Conservation (phyloP, 1,140 invertebrate species). For the Drosophila teissieri region DNA sequence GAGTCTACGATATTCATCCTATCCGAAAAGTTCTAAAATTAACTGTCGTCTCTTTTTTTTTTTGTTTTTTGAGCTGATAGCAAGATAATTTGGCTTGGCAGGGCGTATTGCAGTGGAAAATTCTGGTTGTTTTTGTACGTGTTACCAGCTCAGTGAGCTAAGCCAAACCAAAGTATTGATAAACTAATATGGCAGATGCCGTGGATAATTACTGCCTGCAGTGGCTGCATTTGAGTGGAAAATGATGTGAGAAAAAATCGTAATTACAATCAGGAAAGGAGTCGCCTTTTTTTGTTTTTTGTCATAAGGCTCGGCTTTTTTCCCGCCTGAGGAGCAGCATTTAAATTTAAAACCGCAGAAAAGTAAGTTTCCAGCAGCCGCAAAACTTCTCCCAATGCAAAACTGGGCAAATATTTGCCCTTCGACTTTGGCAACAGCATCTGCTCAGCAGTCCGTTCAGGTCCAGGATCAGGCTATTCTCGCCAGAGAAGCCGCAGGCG, state of each 20-base stretch:
- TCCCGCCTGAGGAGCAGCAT: slow-evolving; percentile 27
- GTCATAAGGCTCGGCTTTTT: background rate
- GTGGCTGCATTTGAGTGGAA: slow-evolving; percentile 35
- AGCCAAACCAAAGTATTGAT: slow-evolving; percentile 62
- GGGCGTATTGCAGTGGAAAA: slow-evolving; percentile 64
- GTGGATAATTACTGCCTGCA: slow-evolving; percentile 32
- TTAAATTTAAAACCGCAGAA: slow-evolving; percentile 64
- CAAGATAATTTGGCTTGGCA: slow-evolving; percentile 23
- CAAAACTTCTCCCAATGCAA: slow-evolving; percentile 63
- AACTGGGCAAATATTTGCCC: slow-evolving; percentile 76
- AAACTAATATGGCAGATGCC: slow-evolving; percentile 35
- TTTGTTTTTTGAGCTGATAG: slow-evolving; percentile 12
- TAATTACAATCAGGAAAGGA: slow-evolving; percentile 11
- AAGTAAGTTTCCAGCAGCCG: slow-evolving; percentile 62
- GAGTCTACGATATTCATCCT: slow-evolving; percentile 53
- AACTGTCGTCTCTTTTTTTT: slow-evolving; percentile 53
- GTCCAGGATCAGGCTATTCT: slow-evolving; percentile 37
- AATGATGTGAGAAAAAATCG: slow-evolving; percentile 37
- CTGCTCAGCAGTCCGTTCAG: slow-evolving; percentile 37
- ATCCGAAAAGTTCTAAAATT: slow-evolving; percentile 52
- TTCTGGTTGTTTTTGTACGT: slow-evolving; percentile 49
- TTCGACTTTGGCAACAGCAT: slow-evolving; percentile 61
- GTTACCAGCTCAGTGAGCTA: slow-evolving; percentile 73
- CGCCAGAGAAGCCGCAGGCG: slow-evolving; percentile 21
- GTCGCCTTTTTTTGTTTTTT: background rate